These are phyloP conservation scores for Sebastes itinus DNA, from an alignment of 2,797 vertebrate genomes.

Conservation along the genomic window DNA sequence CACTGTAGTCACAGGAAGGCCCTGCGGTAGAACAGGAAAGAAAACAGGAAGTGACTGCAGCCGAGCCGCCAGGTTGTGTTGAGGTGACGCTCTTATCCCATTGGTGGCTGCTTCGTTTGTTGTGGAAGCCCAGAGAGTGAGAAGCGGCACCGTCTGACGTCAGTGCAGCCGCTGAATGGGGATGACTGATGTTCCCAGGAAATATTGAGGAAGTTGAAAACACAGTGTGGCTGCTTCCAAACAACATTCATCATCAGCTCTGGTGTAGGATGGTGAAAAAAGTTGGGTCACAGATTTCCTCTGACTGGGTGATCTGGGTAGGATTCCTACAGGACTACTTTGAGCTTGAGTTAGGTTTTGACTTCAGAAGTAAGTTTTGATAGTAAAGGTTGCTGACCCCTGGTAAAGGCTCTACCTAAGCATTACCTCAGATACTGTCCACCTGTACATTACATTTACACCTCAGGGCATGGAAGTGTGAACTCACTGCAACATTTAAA, in stretches of 20 bases:
- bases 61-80: constrained; percentile 63
- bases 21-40: constrained; percentile 77
- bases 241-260: background rate
- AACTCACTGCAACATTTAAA: background rate
- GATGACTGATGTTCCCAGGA: constrained; percentile 36
- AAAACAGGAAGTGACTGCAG: constrained; percentile 82
- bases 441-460: background rate
- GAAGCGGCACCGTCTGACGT: constrained; percentile 13
- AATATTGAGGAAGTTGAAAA: constrained; percentile 23
- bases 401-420: too few relatives aligned
- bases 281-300: background rate
- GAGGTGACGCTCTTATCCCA: constrained; percentile 20
- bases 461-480: background rate
- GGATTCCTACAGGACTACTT: background rate
- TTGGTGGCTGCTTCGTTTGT: constrained; percentile 29
- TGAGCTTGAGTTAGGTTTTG: background rate
- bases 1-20: constrained; percentile 77
- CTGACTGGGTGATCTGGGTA: background rate
- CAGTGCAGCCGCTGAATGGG: background rate
- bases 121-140: constrained; percentile 14
- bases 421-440: background rate
- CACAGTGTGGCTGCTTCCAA: background rate
- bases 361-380: too few relatives aligned
- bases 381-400: rapidly evolving
- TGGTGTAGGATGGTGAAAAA: background rate